Conservation (phyloP, 2,113 vertebrate genomes). For the Pseudorhombus dupliciocellatus region DNA sequence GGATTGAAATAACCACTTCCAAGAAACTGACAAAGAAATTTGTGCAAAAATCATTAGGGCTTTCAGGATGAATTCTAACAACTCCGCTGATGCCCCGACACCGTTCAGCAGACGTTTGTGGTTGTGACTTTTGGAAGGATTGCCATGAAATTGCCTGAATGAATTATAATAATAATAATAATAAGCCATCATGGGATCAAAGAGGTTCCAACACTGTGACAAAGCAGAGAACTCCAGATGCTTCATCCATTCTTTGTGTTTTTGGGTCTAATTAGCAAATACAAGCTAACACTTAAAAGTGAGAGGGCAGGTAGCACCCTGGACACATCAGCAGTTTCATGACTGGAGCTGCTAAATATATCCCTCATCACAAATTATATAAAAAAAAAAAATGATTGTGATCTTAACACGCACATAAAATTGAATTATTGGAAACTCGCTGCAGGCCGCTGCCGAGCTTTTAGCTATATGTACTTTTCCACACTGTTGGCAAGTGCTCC, state of each 20-base stretch:
- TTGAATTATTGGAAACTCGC: slow-evolving; percentile 25
- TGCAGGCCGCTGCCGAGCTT: slow-evolving; percentile 22
- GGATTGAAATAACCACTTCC: neutral
- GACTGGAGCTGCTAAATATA: neutral
- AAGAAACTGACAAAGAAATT: neutral
- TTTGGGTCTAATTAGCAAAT: slow-evolving; percentile 1
- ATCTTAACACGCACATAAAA: slow-evolving; percentile 12
- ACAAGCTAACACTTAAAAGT: neutral
- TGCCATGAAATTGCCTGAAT: neutral
- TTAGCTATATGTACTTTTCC: slow-evolving; percentile 47
- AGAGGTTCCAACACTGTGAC: neutral
- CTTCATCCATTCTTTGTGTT: neutral
- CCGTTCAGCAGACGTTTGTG: too few relatives aligned
- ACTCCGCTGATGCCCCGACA: neutral
- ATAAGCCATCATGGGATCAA: neutral
- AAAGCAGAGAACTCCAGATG: neutral
- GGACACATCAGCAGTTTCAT: neutral
- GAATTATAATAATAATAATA: neutral
- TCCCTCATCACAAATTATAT: neutral
- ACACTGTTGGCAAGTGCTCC: slow-evolving; percentile 29
- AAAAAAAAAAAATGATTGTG: slow-evolving; percentile 2
- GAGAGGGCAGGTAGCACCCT: neutral
- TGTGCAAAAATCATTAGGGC: neutral
- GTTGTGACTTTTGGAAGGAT: neutral
- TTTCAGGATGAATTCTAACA: too few relatives aligned